Base-by-base conservation (phyloP, 2,113 vertebrate genomes). In the Nycticorax nycticorax region DNA sequence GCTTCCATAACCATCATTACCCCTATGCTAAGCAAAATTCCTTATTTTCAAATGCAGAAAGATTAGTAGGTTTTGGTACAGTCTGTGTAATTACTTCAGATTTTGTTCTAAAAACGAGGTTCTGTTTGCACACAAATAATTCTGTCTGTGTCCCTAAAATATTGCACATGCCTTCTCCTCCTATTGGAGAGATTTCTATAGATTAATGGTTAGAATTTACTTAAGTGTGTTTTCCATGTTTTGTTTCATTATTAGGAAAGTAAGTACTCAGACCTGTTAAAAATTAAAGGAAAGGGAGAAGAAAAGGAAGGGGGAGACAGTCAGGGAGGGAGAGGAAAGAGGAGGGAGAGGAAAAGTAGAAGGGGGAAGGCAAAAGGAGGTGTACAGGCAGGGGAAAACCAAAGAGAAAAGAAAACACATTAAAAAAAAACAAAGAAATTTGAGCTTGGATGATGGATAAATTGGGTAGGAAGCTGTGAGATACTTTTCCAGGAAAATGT, bases 401-500 rank as follows among this genome's bases (percentile, higher is more conserved):
- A 81, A 80, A n/a, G 1, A 4, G 71, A 59, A 85, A 78, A 26
- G 1, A 0, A 17, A 81, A 62, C 53, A 35, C 3, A 57, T 1
- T n/a, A n/a, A 45, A 77, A 88, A 57, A 71, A 0, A 2, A 6
- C 22, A 23, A 57, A 60, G 41, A 89, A 77, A 68, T 87, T n/a
- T 95, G 57, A 93, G 45, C 28, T 92, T 81, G 24, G 10, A 57
- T 94, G 33, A 69, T 52, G 75, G 30, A 73, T 85, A 94, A 89
- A 94, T 93, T 39, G 47, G 73, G 37, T 55, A 92, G 45, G 84
- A 97, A 95, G 57, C 55, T 85, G 33, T 64, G 56, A 94, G 52
- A 86, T 37, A 90, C 56, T 94, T 91, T 95, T 97, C 77, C 84
- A 94, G 88, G 78, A 94, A 95, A 45, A 77, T 83, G 45, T 47